These are phyloP conservation scores for Hemiprocne comata DNA, from an alignment of 2,113 vertebrate species.

Conservation along the genomic window DNA sequence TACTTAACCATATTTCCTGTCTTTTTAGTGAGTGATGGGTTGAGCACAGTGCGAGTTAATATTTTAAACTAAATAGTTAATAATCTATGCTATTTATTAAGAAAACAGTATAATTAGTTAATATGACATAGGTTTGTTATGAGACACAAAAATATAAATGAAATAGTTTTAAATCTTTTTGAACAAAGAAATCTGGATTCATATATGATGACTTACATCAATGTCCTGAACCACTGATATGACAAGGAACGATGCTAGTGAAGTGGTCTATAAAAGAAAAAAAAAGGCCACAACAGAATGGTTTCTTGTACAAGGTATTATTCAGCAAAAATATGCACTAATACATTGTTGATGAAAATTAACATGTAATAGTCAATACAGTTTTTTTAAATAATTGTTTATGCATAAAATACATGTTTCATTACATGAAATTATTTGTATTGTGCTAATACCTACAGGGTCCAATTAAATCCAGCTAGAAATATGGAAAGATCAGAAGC, in stretches of 20 bases:
- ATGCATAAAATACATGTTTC: background rate
- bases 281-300: rapidly evolving
- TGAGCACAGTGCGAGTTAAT: background rate
- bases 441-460: background rate
- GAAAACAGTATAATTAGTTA: background rate
- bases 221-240: background rate
- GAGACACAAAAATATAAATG: background rate
- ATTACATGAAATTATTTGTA: background rate
- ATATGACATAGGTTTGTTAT: background rate
- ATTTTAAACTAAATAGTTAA: background rate
- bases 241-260: background rate
- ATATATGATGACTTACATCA: background rate
- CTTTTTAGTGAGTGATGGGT: background rate
- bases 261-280: background rate
- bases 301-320: background rate
- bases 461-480: background rate
- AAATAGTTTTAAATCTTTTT: background rate
- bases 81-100: background rate
- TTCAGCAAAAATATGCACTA: background rate
- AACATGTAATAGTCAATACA: background rate
- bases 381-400: background rate
- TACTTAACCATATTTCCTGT: background rate
- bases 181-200: background rate
- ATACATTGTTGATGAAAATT: background rate
- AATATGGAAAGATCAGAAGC: background rate